phyloP scores from a whole-genome alignment of 2,797 vertebrate species.

The Pempheris klunzingeri region DNA sequence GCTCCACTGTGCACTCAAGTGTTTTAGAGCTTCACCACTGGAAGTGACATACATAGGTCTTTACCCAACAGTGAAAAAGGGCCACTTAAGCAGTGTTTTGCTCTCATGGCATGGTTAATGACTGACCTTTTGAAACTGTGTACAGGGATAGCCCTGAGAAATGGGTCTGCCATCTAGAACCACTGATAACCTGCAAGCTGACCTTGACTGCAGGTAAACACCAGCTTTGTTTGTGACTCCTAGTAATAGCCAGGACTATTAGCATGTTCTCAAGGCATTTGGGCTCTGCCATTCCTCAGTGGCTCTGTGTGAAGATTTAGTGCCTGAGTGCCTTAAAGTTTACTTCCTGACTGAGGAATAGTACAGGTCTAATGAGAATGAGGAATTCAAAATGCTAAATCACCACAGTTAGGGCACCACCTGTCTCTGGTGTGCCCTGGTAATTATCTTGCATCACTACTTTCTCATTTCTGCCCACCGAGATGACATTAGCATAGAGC shows the following conservation, averaged over 20 bases:
- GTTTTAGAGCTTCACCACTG: slow-evolving; percentile 57
- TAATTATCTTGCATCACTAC: slow-evolving; percentile 82
- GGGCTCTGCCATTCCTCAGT: slow-evolving; percentile 53
- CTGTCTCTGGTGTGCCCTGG: slow-evolving; percentile 78
- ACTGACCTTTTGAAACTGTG: slow-evolving; percentile 81
- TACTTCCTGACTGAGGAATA: slow-evolving; percentile 68
- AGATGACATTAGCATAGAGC: slow-evolving; percentile 81
- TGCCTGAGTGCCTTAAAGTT: slow-evolving; percentile 58
- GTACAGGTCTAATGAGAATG: slow-evolving; percentile 70
- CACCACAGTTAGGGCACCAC: slow-evolving; percentile 74
- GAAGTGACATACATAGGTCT: slow-evolving; percentile 74
- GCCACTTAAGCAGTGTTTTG: slow-evolving; percentile 51
- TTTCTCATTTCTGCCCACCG: slow-evolving; percentile 77
- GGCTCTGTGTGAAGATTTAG: slow-evolving; percentile 61
- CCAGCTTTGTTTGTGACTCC: slow-evolving; percentile 81
- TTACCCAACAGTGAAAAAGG: slow-evolving; percentile 66
- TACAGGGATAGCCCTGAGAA: slow-evolving; percentile 75
- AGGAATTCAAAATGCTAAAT: slow-evolving; percentile 79
- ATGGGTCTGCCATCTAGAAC: slow-evolving; percentile 72
- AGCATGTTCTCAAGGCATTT: slow-evolving; percentile 55
- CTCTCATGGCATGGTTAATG: slow-evolving; percentile 80
- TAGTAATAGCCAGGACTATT: slow-evolving; percentile 56
- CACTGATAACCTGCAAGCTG: slow-evolving; percentile 78
- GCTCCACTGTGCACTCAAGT: slow-evolving; percentile 40
- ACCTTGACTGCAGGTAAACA: slow-evolving; percentile 87